Percentiles rank a stretch among this genome's conserved stretches.
Evolutionary conservation across 2,797 vertebrate genomes (phyloP).

Genomic region (Microtus californicus): DNA sequence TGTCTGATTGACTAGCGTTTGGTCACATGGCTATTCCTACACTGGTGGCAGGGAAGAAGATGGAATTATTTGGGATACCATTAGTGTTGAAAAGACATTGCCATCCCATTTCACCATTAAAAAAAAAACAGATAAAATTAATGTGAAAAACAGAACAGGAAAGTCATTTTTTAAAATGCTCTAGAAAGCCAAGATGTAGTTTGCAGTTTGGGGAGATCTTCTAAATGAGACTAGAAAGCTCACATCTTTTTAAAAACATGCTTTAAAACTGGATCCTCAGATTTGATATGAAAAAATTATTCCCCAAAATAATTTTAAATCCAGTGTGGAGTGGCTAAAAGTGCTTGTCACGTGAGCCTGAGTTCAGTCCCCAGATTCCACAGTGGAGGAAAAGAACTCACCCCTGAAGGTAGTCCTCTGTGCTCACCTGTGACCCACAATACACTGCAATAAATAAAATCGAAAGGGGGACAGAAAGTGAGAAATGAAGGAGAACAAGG

Average conservation of each 20-base stretch:
- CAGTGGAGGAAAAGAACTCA: not conserved
- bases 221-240: not conserved
- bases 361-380: not conserved
- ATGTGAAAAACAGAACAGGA: constrained; percentile 9
- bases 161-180: not conserved
- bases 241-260: not conserved
- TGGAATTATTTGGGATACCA: not conserved
- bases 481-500: not conserved
- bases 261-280: not conserved
- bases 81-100: not conserved
- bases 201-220: not conserved
- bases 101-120: not conserved
- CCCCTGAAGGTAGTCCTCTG: not conserved
- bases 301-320: not conserved
- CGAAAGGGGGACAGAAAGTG: not conserved
- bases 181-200: not conserved
- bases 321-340: not conserved
- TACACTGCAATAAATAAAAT: not conserved
- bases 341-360: not conserved
- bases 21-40: not conserved
- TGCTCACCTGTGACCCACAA: not conserved
- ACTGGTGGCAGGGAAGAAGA: not conserved
- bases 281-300: not conserved
- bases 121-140: not conserved
- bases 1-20: not conserved